Conservation (phyloP, 2,888 invertebrate genomes). For the Lingula anatina region DNA sequence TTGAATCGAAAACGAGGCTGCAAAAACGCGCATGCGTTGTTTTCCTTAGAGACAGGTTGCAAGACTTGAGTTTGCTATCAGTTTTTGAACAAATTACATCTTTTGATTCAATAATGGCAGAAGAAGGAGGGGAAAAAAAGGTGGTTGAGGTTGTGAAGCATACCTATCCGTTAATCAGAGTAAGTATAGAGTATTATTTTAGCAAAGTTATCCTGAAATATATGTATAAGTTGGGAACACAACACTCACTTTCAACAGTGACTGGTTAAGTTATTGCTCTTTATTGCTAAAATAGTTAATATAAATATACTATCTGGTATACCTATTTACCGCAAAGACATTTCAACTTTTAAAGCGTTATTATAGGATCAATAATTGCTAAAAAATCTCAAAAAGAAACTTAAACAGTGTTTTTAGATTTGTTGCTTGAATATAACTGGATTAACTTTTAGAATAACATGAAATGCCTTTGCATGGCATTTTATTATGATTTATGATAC, state of each 20-base stretch:
- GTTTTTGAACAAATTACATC: too few species aligned
- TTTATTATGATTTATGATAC: too few species aligned
- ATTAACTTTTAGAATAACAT: background rate
- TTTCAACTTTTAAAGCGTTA: too few species aligned
- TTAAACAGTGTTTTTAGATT: too few species aligned
- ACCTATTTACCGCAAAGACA: background rate
- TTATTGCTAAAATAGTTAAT: background rate
- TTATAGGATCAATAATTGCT: too few species aligned
- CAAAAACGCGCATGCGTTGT: too few species aligned
- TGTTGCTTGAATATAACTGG: background rate
- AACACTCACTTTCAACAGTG: too few species aligned
- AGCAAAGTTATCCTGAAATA: background rate
- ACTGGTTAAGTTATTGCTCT: too few species aligned
- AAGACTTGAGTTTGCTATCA: too few species aligned
- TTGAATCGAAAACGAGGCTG: too few species aligned
- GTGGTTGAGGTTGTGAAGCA: constrained; percentile 36
- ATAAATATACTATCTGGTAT: background rate
- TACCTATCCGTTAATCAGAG: constrained; percentile 78
- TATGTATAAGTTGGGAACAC: background rate
- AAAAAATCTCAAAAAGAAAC: too few species aligned
- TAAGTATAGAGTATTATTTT: constrained; percentile 51
- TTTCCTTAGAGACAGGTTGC: too few species aligned
- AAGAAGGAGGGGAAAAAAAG: constrained; percentile 45
- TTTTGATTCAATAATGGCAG: constrained; percentile 36
- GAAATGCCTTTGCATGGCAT: constrained; percentile 7